These are phyloP conservation scores for Stictonetta naevosa DNA, from an alignment of 2,113 vertebrate species.

Conservation along the genomic window DNA sequence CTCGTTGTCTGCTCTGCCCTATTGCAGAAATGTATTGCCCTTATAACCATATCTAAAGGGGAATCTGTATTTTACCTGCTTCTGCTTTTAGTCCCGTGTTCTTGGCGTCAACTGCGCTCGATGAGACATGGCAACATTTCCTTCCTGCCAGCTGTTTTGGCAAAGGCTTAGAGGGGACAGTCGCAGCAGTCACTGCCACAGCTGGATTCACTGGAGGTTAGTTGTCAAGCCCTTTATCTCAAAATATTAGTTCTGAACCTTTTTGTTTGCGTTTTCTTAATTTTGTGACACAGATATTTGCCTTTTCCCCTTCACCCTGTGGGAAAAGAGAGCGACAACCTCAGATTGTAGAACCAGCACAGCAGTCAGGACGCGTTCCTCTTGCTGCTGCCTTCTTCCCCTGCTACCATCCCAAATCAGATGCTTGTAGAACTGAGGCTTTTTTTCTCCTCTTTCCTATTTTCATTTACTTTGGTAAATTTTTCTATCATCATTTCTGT, in stretches of 20 bases:
- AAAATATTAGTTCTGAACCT: background rate
- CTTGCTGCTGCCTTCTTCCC: background rate
- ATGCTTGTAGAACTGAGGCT: background rate
- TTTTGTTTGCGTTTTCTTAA: background rate
- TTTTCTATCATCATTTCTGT: background rate
- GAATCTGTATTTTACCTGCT: constrained; percentile 38
- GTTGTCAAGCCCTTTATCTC: constrained; percentile 28
- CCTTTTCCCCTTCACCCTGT: background rate
- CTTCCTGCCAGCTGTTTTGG: constrained; percentile 68
- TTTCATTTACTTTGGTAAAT: background rate
- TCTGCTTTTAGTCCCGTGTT: constrained; percentile 13
- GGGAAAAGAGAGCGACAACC: background rate
- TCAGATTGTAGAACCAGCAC: background rate
- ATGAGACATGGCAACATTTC: constrained; percentile 23
- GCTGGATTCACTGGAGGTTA: constrained; percentile 47
- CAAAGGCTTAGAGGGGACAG: background rate
- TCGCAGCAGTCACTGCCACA: constrained; percentile 13
- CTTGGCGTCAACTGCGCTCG: background rate
- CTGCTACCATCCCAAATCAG: background rate
- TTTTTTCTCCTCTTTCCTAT: background rate
- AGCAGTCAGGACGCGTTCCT: background rate
- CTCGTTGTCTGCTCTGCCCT: background rate
- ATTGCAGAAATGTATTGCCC: background rate
- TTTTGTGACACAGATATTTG: background rate
- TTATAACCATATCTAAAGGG: background rate